Evolutionary conservation across 2,888 invertebrate genomes (phyloP), one percentile per base, ranked within the genome.

Genomic region (Muscina levida): DNA sequence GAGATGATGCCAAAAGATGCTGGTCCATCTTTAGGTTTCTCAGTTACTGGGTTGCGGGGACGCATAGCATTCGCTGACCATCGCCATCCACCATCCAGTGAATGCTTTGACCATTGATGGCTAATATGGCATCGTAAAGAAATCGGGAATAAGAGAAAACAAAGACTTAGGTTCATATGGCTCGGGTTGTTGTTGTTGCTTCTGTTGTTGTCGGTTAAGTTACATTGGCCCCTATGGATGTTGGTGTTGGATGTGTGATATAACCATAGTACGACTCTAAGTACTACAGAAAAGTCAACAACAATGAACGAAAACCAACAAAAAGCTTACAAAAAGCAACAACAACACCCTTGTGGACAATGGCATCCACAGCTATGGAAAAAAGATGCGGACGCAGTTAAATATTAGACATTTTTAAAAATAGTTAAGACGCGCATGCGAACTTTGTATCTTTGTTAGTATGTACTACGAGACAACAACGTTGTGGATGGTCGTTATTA

Each of bases 181-280:
- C n/a, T 31, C 3, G 31, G 3, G 31, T 31, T 8, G 3, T 31
- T 31, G n/a, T 11, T 2, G 17, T 48, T 11, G 44, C 44, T 44
- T 44, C 11, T 11, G 2, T 11, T 8, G 1, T 53, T 17, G 57
- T 37, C 2, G 15, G 37, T 37, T 39, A 26, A 37, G 59, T 59
- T 59, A 37, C 15, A 31, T 73, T 65, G 66, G 77, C 67, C 77
- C 56, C 48, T 51, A 74, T 71, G 46, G 11, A 24, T n/a, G 26
- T n/a, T 17, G 31, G 24, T 31, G 31, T 3, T 31, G 13, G 24
- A 53, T 74, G 71, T 74, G 71, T 83, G 74, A 82, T 81, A 81
- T 83, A 81, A 79, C 77, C 81, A 56, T 53, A 57, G 39, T 68
- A 48, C 39, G 48, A n/a, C n/a, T n/a, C n/a, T n/a, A 15, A 31